phyloP scores from a whole-genome alignment of 2,888 invertebrate genomes.

The Acronicta aceris region DNA sequence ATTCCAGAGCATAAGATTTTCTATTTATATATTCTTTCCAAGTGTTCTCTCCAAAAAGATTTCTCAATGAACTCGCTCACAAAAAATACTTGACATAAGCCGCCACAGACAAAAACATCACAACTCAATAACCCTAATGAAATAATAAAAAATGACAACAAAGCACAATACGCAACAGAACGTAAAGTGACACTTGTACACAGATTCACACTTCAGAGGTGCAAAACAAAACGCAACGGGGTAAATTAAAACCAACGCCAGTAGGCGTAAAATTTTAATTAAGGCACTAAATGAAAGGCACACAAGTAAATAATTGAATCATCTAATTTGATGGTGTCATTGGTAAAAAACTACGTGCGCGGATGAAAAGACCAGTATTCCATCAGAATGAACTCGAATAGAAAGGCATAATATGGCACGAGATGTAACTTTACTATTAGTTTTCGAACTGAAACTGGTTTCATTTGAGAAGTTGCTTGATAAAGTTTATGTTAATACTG shows the following conservation, averaged over 20 bases:
- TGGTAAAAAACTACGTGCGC: slow-evolving; percentile 67
- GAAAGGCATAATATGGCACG: slow-evolving; percentile 39
- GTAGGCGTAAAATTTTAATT: slow-evolving; percentile 86
- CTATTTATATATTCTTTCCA: no score
- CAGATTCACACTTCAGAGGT: slow-evolving; percentile 86
- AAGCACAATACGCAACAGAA: slow-evolving; percentile 63
- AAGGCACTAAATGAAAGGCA: slow-evolving; percentile 79
- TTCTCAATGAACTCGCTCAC: background rate
- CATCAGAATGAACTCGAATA: slow-evolving; percentile 74
- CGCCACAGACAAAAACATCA: slow-evolving; percentile 19
- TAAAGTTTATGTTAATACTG: slow-evolving; percentile 28
- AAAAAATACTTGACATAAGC: slow-evolving; percentile 22
- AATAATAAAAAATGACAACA: slow-evolving; percentile 46
- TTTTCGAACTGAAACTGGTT: slow-evolving; percentile 42
- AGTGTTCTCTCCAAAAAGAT: background rate
- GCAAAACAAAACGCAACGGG: slow-evolving; percentile 79
- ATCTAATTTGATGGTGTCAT: slow-evolving; percentile 83
- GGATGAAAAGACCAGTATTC: slow-evolving; percentile 76
- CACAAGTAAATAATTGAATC: slow-evolving; percentile 81
- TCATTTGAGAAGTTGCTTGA: slow-evolving; percentile 12
- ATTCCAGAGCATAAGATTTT: no score
- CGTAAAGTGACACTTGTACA: slow-evolving; percentile 71
- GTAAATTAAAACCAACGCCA: slow-evolving; percentile 66
- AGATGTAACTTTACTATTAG: slow-evolving; percentile 55
- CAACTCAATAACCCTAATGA: slow-evolving; percentile 47